Base-by-base conservation (phyloP, 1,140 invertebrate species). In the Hesperophylax magnus region DNA sequence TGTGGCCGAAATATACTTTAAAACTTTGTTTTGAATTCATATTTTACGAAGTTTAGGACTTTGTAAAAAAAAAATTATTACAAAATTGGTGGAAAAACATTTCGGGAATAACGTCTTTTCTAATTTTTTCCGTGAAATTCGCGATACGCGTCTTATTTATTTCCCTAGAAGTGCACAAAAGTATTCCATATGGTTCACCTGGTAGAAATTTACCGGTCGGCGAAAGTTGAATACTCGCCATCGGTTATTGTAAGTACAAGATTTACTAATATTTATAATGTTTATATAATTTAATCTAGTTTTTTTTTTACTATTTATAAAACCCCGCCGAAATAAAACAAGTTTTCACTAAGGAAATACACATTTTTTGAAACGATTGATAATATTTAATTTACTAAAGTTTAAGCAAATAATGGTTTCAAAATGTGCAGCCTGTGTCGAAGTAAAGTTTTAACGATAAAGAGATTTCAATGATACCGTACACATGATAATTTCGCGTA, bases 101-200 rank as follows among this genome's bases (percentile, higher is more conserved):
- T 9, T 34, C 34, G 39, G 39, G 11, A 47, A 47, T 47, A 47
- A 47, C 11, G 11, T 14, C 39, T 58, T 22, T 58, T 27, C 20
- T 17, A 20, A 24, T 78, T 67, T 69, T 18, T 31, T 54, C 11
- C 78, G 71, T 76, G 78, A 54, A 52, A 75, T 34, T 17, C 39
- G 67, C 60, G 39, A 80, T 11, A 9, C 17, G 58, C 65, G 20
- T 27, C 24, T 63, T 53, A 63, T 75, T 75, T 65, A 61, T 75
- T 76, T 67, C 27, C n/a, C 58, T 31, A 65, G 31, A 56, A 39
- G 69, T 75, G 71, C 24, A 34, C 39, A 85, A 87, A 85, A 90
- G 86, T 88, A 88, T 87, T 89, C 89, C 89, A 88, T 90, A 90
- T 90, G 89, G 89, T 90, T 89, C 89, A 90, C 87, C 88, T 90